Evolutionary conservation across 2,113 vertebrate genomes (phyloP), one percentile per base, ranked within the genome.

Genomic region (Dromas ardeola): DNA sequence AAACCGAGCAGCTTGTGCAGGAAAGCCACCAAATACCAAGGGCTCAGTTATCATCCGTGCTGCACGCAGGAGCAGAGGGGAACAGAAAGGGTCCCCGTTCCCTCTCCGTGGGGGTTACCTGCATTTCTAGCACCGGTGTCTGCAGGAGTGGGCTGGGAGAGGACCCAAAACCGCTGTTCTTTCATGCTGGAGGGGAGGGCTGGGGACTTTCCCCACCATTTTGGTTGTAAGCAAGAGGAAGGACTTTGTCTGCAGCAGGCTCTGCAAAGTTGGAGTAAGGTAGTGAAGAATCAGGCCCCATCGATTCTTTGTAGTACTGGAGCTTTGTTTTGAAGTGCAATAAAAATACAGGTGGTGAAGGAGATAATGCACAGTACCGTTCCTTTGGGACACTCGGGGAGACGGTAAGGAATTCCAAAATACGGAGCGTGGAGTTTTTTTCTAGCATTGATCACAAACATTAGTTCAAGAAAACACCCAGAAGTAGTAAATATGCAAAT

Each of bases 401-500:
- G 73, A 89, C 7, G 0, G 61, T 18, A 56, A 95, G 87, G 81
- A 81, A 91, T 96, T 96, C 94, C 94, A 95, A 90, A 95, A 80
- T 88, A 67, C 0, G 0, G 71, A 96, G 71, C 1, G 4, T 83
- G 82, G 62, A 11, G 17, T 81, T 93, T 49, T 92, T 93, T 63
- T 1, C 79, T 73, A 86, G 86, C 70, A 62, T 4, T 94, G 93
- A 94, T 97, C 94, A 92, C 71, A 97, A 91, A 69, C 78, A 42
- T 58, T 88, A 67, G 81, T 77, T 94, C 86, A 90, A 74, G 93
- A 95, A 97, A 96, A 96, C 94, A 94, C 96, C 96, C 96, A 95
- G 95, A 95, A 97, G 94, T 80, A 91, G 95, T 55, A 97, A 97
- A 96, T 94, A 97, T 94, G 95, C 73, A 97, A 97, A 97, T 96